Conservation (phyloP, 2,888 invertebrate species). For the Gerris lacustris region DNA sequence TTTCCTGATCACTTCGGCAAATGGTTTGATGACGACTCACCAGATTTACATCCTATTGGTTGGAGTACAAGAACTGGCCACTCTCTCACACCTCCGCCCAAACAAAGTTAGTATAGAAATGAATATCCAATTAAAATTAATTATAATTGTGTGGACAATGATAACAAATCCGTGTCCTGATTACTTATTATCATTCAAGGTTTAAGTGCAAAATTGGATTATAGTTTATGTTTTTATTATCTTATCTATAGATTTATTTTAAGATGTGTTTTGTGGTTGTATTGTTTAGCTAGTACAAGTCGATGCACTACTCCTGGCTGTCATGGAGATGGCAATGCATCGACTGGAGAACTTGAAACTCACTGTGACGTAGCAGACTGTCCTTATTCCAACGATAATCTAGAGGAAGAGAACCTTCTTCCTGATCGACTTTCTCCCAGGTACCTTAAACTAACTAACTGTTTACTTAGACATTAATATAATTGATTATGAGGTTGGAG, state of each 20-base stretch:
- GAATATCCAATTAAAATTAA: neutral
- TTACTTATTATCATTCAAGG: too few relatives aligned
- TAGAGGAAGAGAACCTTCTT: conserved; percentile 39
- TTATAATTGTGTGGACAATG: neutral
- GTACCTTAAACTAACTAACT: neutral
- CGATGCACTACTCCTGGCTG: conserved; percentile 73
- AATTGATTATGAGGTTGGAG: too few relatives aligned
- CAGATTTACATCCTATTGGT: conserved; percentile 80
- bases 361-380: conserved; percentile 62
- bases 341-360: conserved; percentile 59
- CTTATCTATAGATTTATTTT: too few relatives aligned
- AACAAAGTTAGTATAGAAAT: conserved; percentile 33
- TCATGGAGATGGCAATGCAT: conserved; percentile 76
- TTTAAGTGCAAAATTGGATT: too few relatives aligned
- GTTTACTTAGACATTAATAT: too few relatives aligned
- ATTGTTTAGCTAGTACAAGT: too few relatives aligned
- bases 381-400: conserved; percentile 55
- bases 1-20: conserved; percentile 74
- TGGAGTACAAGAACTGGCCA: conserved; percentile 86
- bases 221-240: too few relatives aligned
- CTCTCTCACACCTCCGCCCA: conserved; percentile 70
- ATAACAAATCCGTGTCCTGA: too few relatives aligned
- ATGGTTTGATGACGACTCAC: conserved; percentile 82
- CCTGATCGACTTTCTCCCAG: conserved; percentile 40
- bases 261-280: too few relatives aligned